Evolutionary conservation across 1,140 invertebrate species (phyloP).

Genomic region (Dinothrombium tinctorium): DNA sequence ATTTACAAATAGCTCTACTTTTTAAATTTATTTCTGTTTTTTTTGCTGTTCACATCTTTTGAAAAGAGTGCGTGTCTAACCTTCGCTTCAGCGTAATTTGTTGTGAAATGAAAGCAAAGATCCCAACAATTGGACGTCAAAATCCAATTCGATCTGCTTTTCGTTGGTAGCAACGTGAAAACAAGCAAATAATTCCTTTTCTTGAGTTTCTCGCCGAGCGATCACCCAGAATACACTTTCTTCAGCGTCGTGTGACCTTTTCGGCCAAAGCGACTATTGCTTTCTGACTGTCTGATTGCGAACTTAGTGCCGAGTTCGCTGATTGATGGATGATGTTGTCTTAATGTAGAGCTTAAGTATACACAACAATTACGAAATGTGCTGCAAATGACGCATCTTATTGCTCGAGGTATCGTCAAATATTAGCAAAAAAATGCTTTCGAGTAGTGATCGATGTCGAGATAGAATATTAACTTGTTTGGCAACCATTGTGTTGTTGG

Average conservation of each 20-base stretch:
- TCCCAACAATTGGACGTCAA: no score
- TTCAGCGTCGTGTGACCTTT: background rate
- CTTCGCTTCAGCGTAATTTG: no score
- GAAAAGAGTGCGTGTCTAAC: no score
- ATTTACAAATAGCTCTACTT: no score
- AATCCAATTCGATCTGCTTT: no score
- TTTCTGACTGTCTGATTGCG: background rate
- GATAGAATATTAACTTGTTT: background rate
- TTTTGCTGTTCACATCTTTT: no score
- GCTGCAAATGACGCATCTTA: background rate
- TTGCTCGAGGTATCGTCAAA: background rate
- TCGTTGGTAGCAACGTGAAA: background rate
- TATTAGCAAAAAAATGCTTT: background rate
- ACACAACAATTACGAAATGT: background rate
- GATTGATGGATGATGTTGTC: background rate
- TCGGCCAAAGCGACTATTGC: background rate
- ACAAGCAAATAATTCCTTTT: background rate
- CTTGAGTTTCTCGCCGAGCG: background rate
- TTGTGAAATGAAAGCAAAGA: no score
- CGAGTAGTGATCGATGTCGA: slow-evolving; percentile 1
- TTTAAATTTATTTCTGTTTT: no score
- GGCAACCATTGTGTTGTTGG: background rate
- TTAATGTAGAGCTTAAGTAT: background rate
- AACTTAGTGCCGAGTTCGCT: background rate
- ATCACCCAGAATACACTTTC: background rate